Conservation (phyloP, 1,140 invertebrate species). For the Vanessa tameamea region DNA sequence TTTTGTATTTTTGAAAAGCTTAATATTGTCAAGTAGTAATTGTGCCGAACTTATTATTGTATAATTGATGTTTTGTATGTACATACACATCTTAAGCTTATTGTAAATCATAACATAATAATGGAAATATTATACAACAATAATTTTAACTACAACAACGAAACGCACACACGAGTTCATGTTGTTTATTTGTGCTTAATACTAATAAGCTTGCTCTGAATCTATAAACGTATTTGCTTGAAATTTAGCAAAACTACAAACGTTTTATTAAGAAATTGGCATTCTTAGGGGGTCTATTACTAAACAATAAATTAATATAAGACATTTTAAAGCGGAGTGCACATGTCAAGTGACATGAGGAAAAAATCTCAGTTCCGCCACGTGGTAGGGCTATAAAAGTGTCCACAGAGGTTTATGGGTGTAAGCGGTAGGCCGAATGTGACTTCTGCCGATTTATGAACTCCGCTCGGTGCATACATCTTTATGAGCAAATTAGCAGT, state of each 20-base stretch:
- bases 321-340: conserved; percentile 63
- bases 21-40: too few relatives aligned
- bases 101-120: too few relatives aligned
- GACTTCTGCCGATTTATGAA: conserved; percentile 74
- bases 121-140: too few relatives aligned
- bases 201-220: background rate
- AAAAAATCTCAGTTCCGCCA: conserved; percentile 73
- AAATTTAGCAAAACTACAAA: conserved; percentile 20
- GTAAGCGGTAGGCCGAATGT: conserved; percentile 75
- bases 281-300: conserved; percentile 67
- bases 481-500: conserved; percentile 79
- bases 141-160: too few relatives aligned
- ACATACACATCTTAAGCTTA: too few relatives aligned
- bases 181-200: background rate
- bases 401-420: conserved; percentile 76
- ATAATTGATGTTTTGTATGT: too few relatives aligned
- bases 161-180: too few relatives aligned
- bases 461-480: conserved; percentile 71
- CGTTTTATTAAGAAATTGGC: conserved; percentile 24
- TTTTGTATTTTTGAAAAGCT: background rate
- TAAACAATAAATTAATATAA: conserved; percentile 75
- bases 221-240: background rate
- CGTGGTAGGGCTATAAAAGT: conserved; percentile 79
- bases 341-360: conserved; percentile 75
- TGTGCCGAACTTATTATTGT: too few relatives aligned